These are phyloP conservation scores for Apogon talboti DNA, from an alignment of 2,797 vertebrate genomes.

Conservation along the genomic window DNA sequence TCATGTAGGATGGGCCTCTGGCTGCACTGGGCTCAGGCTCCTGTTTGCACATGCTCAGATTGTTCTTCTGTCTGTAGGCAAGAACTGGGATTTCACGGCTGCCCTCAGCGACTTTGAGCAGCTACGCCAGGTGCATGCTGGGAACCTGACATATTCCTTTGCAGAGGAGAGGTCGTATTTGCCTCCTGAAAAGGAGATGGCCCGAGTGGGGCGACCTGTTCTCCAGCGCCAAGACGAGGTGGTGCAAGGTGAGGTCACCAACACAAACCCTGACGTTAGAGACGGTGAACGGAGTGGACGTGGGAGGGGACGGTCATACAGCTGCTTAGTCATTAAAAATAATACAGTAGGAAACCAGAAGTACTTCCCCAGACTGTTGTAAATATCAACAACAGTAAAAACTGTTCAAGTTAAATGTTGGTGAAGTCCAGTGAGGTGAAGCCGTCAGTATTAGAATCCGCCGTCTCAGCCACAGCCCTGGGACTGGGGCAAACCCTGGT, in stretches of 20 bases:
- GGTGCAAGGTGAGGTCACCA: conserved; percentile 87
- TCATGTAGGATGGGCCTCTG: conserved; percentile 24
- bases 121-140: conserved; percentile 92
- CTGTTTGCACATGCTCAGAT: neutral
- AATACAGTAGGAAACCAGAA: too few relatives aligned
- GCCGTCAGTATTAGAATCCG: too few relatives aligned
- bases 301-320: too few relatives aligned
- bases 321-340: too few relatives aligned
- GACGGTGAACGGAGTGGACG: too few relatives aligned
- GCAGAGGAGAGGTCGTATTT: conserved; percentile 70
- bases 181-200: conserved; percentile 83
- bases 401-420: too few relatives aligned
- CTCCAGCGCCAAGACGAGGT: conserved; percentile 93
- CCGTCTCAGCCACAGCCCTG: too few relatives aligned
- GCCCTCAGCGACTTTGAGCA: conserved; percentile 96
- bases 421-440: too few relatives aligned
- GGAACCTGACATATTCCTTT: conserved; percentile 82
- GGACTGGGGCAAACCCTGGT: too few relatives aligned
- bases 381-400: too few relatives aligned
- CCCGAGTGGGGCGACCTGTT: conserved; percentile 80
- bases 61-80: conserved; percentile 81
- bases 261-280: too few relatives aligned
- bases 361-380: too few relatives aligned
- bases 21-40: conserved; percentile 7
- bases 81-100: conserved; percentile 96